phyloP scores from a whole-genome alignment of 2,797 vertebrate species.

The Pseudochromis fuscus region DNA sequence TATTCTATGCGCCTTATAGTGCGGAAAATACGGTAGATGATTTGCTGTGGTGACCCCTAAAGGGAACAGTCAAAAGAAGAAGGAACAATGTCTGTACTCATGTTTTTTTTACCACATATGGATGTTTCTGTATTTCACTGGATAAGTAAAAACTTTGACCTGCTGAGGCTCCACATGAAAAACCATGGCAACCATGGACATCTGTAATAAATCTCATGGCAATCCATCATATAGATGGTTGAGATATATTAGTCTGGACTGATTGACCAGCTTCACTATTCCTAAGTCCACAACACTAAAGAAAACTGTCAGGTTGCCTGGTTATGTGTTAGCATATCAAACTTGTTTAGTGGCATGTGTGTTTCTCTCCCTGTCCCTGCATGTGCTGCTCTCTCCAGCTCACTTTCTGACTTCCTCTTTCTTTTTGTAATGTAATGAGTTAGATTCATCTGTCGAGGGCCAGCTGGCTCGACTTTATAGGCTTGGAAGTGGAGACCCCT shows the following conservation, averaged over 20 bases:
- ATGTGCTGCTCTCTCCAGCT: constrained; percentile 1
- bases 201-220: background rate
- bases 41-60: no score
- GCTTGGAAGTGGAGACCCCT: constrained; percentile 69
- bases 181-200: background rate
- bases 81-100: no score
- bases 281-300: background rate
- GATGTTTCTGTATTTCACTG: no score
- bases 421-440: constrained; percentile 64
- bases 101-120: no score
- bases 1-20: no score
- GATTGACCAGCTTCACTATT: background rate
- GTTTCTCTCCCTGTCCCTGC: constrained; percentile 17
- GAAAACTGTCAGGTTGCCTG: background rate
- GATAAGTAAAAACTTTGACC: no score
- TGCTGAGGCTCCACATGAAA: background rate
- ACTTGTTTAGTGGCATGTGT: background rate
- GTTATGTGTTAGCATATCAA: background rate
- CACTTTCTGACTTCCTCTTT: constrained; percentile 28
- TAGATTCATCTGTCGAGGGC: constrained; percentile 64
- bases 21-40: no score
- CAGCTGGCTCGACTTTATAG: constrained; percentile 79
- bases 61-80: no score
- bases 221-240: background rate
- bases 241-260: background rate